Conservation (phyloP, 2,113 vertebrate genomes). For the Gracilinanus agilis region DNA sequence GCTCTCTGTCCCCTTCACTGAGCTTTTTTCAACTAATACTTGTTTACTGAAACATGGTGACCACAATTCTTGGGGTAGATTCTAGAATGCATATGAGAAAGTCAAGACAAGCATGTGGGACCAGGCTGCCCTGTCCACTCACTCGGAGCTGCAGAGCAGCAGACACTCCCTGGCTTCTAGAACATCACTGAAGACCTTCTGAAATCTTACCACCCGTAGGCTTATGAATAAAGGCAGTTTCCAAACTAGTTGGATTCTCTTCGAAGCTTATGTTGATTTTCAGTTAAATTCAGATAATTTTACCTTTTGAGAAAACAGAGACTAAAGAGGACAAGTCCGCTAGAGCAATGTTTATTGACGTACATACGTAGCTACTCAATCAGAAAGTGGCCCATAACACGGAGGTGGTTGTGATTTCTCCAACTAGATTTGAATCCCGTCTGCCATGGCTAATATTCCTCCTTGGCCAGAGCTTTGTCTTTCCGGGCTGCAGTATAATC, state of each 20-base stretch:
- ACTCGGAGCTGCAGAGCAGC: not conserved
- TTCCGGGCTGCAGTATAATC: constrained; percentile 45
- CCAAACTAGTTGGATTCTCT: not conserved
- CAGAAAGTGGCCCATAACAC: not conserved
- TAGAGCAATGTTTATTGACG: constrained; percentile 71
- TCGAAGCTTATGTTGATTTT: not conserved
- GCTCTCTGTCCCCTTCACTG: not conserved
- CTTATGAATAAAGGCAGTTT: not conserved
- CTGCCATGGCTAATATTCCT: constrained; percentile 6
- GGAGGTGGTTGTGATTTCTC: constrained; percentile 14
- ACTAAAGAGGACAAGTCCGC: constrained; percentile 36
- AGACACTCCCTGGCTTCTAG: not conserved
- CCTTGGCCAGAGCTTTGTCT: constrained; percentile 27
- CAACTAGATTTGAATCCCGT: constrained; percentile 36
- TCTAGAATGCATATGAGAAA: not conserved
- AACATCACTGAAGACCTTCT: not conserved
- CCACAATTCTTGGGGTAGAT: not conserved
- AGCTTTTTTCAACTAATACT: constrained; percentile 20
- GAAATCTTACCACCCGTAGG: not conserved
- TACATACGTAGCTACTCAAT: not conserved
- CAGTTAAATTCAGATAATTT: not conserved
- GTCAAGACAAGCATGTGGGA: not conserved
- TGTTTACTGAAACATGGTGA: constrained; percentile 32
- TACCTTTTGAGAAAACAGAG: not conserved
- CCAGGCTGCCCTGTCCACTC: not conserved